Conservation (phyloP, 1,140 invertebrate genomes). For the Pantala flavescens region DNA sequence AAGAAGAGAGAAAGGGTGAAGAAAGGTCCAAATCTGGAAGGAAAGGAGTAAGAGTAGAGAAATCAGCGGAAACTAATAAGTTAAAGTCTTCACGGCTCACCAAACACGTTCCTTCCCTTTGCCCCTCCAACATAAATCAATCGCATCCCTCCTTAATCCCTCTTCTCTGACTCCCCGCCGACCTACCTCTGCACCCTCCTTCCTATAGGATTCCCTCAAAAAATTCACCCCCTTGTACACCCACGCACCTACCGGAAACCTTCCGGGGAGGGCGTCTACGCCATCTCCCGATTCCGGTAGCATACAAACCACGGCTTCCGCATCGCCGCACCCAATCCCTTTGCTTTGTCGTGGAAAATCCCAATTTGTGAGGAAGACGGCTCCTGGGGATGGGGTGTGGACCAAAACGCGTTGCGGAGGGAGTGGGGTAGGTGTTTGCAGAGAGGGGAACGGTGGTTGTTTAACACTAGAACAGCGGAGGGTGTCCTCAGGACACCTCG, state of each 20-base stretch:
- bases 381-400: neutral
- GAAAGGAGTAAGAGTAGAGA: neutral
- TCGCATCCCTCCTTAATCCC: neutral
- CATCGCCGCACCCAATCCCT: neutral
- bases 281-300: neutral
- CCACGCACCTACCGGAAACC: neutral
- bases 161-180: neutral
- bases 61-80: conserved; percentile 9
- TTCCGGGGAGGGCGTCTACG: neutral
- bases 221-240: neutral
- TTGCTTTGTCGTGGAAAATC: neutral
- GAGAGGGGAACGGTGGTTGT: neutral
- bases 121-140: conserved; percentile 11
- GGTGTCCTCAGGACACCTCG: no score
- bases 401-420: neutral
- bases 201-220: neutral
- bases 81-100: conserved; percentile 6
- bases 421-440: neutral
- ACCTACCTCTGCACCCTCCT: neutral
- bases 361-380: neutral
- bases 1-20: neutral
- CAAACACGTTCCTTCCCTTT: conserved; percentile 12
- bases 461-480: no score
- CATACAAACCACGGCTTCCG: conserved; percentile 7
- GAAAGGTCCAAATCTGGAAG: neutral